Percentiles rank a stretch among this genome's conserved stretches.
Evolutionary conservation across 2,797 vertebrate species (phyloP).

Genomic region (Morus bassanus): DNA sequence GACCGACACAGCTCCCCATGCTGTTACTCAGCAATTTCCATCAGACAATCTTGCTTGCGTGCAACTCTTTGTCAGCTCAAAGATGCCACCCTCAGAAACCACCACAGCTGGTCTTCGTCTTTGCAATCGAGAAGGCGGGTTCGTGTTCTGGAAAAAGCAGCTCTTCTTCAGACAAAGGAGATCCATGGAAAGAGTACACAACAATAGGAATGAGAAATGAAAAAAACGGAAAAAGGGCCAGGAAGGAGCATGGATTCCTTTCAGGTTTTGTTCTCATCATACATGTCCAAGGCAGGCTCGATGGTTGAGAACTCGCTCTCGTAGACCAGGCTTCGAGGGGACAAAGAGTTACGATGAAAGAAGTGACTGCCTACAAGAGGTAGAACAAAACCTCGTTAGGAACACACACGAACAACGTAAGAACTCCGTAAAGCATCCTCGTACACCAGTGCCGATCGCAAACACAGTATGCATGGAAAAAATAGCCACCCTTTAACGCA

Average conservation of each 20-base stretch:
- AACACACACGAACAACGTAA: rapidly evolving
- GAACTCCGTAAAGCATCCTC: background rate
- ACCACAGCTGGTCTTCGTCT: slow-evolving; percentile 53
- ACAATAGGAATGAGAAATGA: slow-evolving; percentile 76
- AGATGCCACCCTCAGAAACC: slow-evolving; percentile 65
- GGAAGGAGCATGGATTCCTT: slow-evolving; percentile 57
- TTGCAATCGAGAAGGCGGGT: slow-evolving; percentile 63
- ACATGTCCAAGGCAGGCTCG: slow-evolving; percentile 90
- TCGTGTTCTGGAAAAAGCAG: slow-evolving; percentile 69
- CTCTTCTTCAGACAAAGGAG: slow-evolving; percentile 77
- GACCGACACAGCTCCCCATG: slow-evolving; percentile 48
- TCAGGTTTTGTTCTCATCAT: slow-evolving; percentile 97
- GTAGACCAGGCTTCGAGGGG: slow-evolving; percentile 85
- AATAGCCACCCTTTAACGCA: background rate
- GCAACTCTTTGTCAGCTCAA: slow-evolving; percentile 41
- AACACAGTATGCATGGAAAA: background rate
- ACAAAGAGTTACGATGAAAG: slow-evolving; percentile 88
- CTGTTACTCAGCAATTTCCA: slow-evolving; percentile 59
- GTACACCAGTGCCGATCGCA: rapidly evolving
- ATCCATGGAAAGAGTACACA: slow-evolving; percentile 78
- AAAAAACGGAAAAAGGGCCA: slow-evolving; percentile 70
- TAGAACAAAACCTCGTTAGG: slow-evolving; percentile 46
- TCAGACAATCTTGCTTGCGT: slow-evolving; percentile 36
- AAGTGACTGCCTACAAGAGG: slow-evolving; percentile 84
- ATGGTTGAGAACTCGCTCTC: slow-evolving; percentile 93